Evolutionary conservation across 2,797 vertebrate species (phyloP), one percentile per base, ranked within the genome.

Genomic region (Alcedo quadribrachys): DNA sequence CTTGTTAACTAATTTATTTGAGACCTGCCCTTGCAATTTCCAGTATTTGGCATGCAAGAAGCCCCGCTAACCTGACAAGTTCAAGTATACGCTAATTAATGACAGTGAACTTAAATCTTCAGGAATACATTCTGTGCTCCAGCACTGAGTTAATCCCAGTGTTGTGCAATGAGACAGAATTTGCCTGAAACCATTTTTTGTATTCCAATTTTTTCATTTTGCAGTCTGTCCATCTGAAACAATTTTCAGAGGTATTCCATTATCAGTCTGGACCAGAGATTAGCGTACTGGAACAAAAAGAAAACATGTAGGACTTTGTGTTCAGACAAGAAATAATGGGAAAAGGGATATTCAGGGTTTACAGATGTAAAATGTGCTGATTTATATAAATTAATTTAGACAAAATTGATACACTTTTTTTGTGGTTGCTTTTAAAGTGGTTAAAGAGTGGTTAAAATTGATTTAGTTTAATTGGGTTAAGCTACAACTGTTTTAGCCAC

Each of bases 401-500:
- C 58, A 93, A 90, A 95, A 96, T 82, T 93, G 92, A 92, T 80
- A 85, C 48, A 90, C 53, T 91, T 50, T 35, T 93, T 92, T 94
- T 85, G 81, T 81, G 58, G 83, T 74, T 93, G 78, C 54, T 85
- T 93, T 90, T 88, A 88, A 96, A 95, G 65, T 77, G 91, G 87
- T 90, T 95, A 88, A 94, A 90, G 83, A 89, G 68, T 92, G 81
- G 88, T 58, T 75, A 95, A 93, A 95, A 96, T 91, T 94, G 91
- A 93, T 94, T 94, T 96, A 95, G 86, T 71, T 93, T 95, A 92
- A 96, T 93, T 85, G 60, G 68, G 86, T 96, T 96, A 96, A 80
- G 65, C 65, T 87, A 90, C 91, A 96, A 95, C 91, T 94, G 78
- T 93, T 96, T 91, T 70, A 96, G 92, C 61, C 83, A 95, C 93